Base-by-base conservation (phyloP, 2,113 vertebrate genomes). In the Tor tambroides region DNA sequence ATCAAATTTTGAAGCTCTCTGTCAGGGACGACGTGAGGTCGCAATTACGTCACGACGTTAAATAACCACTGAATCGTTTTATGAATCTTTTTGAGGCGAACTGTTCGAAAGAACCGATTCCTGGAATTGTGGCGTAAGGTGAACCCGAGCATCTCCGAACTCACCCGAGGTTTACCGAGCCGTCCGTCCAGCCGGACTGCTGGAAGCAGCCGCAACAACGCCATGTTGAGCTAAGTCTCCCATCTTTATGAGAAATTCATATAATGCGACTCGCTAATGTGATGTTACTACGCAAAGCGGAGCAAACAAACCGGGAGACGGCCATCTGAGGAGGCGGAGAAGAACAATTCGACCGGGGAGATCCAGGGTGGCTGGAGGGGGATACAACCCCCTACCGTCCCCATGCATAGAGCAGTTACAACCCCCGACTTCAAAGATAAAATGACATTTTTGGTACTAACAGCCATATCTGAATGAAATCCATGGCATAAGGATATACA, bases 181-280 rank as follows among this genome's bases (percentile, higher is more conserved):
- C 93, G 93, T 96, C 95, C 96, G 96, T 97, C 96, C 97, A 97
- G 96, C 96, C 96, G 98, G 97, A 97, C 97, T 97, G 96, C 95
- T 97, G 96, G 96, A 98, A 97, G 97, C 96, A 97, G 96, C 96
- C 95, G 95, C 85, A 86, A 63, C 80, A 95, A 95, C 98, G 97
- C 97, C 98, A 98, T 98, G 97, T 98, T 98, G 97, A 96, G 95
- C 96, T 95, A 93, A 95, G 92, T 94, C 93, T 94, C 93, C 92
- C 92, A 92, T 93, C 92, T 94, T 90, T 91, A 92, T 93, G 91
- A 93, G 92, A 90, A 93, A 93, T 93, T 86, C 54, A 94, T 93
- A 93, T 93, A 89, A 92, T 92, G 90, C 93, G 65, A 91, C 84
- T 90, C 87, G 84, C 89, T 89, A 90, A 26, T 74, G 93, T 90